Evolutionary conservation across 2,888 invertebrate genomes (phyloP).

Genomic region (Lissonota sp.): DNA sequence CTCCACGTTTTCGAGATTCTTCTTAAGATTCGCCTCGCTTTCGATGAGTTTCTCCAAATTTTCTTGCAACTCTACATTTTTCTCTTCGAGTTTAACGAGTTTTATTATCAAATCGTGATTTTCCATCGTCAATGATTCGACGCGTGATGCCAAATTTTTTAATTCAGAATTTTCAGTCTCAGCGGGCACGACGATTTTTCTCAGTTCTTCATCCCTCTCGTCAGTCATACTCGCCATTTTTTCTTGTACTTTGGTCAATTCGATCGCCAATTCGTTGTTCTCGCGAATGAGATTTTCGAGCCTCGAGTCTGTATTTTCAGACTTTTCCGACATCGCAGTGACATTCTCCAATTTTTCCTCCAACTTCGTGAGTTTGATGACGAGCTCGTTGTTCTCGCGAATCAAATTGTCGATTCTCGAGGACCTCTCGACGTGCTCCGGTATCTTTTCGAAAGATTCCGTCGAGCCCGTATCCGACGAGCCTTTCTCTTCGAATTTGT

Average conservation of each 20-base stretch:
- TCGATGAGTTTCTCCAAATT: conserved; percentile 49
- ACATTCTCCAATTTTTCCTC: conserved; percentile 74
- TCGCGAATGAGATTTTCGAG: conserved; percentile 67
- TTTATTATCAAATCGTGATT: conserved; percentile 61
- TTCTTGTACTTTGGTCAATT: conserved; percentile 71
- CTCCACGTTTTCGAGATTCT: conserved; percentile 20
- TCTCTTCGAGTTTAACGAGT: conserved; percentile 67
- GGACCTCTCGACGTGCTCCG: conserved; percentile 72
- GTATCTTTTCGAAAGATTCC: conserved; percentile 81
- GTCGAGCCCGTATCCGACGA: conserved; percentile 81
- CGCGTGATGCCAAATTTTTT: conserved; percentile 52
- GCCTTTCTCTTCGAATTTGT: conserved; percentile 79
- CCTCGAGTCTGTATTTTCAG: conserved; percentile 26
- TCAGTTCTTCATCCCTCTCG: conserved; percentile 63
- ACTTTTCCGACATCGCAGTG: conserved; percentile 20
- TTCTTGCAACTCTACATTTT: conserved; percentile 49
- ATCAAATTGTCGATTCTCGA: conserved; percentile 76
- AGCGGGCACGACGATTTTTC: conserved; percentile 27
- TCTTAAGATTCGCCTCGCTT: conserved; percentile 60
- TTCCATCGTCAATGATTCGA: conserved; percentile 65
- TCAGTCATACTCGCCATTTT: conserved; percentile 58
- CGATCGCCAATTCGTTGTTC: conserved; percentile 72
- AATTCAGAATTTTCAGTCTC: neutral
- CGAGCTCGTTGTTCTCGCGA: conserved; percentile 78
- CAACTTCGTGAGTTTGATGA: conserved; percentile 76